Evolutionary conservation across 2,888 invertebrate species (phyloP).

Genomic region (Meta bourneti): DNA sequence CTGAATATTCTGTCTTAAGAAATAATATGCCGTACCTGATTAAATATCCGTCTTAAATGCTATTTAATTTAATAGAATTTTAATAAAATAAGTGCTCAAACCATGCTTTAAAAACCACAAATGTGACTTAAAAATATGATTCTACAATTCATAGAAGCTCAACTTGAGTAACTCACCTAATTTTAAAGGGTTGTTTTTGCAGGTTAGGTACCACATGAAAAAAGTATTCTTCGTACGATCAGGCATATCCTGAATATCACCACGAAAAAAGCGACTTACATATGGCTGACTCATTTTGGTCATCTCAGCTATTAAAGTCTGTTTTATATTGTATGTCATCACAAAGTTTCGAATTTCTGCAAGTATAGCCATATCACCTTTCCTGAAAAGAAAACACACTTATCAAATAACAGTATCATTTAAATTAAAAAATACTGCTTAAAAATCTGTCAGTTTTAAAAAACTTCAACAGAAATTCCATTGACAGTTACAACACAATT

Average conservation of each 20-base stretch:
- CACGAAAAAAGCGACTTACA: slow-evolving; percentile 82
- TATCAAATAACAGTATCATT: background rate
- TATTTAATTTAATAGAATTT: too few species aligned
- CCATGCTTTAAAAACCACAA: too few species aligned
- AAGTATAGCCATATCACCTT: slow-evolving; percentile 81
- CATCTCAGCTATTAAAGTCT: slow-evolving; percentile 82
- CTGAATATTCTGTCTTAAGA: too few species aligned
- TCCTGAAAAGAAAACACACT: slow-evolving; percentile 67
- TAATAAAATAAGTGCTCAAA: too few species aligned
- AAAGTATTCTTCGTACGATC: slow-evolving; percentile 82
- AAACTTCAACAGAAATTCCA: too few species aligned
- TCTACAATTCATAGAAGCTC: too few species aligned
- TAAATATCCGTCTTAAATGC: too few species aligned
- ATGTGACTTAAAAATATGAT: too few species aligned
- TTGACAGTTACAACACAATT: too few species aligned
- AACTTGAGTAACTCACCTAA: slow-evolving; percentile 77
- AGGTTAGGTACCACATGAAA: slow-evolving; percentile 82
- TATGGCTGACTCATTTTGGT: slow-evolving; percentile 82
- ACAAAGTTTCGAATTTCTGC: slow-evolving; percentile 82
- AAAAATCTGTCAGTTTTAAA: too few species aligned
- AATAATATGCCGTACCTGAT: too few species aligned
- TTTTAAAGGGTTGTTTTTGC: slow-evolving; percentile 80
- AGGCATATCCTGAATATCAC: slow-evolving; percentile 82
- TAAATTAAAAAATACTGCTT: too few species aligned
- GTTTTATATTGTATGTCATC: slow-evolving; percentile 81